Base-by-base conservation (phyloP, 53 echinoderm and acorn worm genomes). In the Echinometra lucunter region DNA sequence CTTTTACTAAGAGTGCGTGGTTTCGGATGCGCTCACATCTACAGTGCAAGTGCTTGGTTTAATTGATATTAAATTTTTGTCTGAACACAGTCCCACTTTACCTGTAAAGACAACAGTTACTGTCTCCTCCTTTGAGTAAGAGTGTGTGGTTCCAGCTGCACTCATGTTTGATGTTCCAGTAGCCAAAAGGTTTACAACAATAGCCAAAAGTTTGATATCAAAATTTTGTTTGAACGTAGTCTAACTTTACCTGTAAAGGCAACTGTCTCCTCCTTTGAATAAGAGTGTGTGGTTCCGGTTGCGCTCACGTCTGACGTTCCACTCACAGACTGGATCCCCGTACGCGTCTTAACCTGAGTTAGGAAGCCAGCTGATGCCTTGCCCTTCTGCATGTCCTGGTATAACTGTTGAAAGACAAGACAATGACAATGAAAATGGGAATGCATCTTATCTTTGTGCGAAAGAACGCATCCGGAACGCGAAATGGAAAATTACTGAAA, bases 81-180 rank as follows among this genome's bases (percentile, higher is more conserved):
- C 37, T 38, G 75, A 18, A 75, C 38, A 13, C 38, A 38, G 30
- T 18, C 2, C 47, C 5, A 83, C 23, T 57, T 89, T 96, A 98
- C 98, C 96, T 56, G 96, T 96, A 78, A 98, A 98, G 44, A 95
- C 98, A 23, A 95, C n/a, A n/a, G n/a, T n/a, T n/a, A n/a, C 96
- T 19, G 94, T 97, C 82, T 98, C 98, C 27, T 96, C 97, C 37
- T 97, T 94, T 3, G 98, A 96, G 40, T n/a, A n/a, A n/a, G n/a
- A n/a, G n/a, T n/a, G n/a, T n/a, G n/a, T n/a, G n/a, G n/a, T n/a
- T n/a, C n/a, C n/a, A n/a, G n/a, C n/a, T n/a, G n/a, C n/a, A n/a
- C n/a, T n/a, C n/a, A n/a, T n/a, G n/a, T n/a, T n/a, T n/a, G n/a
- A n/a, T n/a, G n/a, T n/a, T n/a, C n/a, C n/a, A n/a, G n/a, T n/a